Conservation (phyloP, 2,797 vertebrate genomes). For the Steatocranus sp. region DNA sequence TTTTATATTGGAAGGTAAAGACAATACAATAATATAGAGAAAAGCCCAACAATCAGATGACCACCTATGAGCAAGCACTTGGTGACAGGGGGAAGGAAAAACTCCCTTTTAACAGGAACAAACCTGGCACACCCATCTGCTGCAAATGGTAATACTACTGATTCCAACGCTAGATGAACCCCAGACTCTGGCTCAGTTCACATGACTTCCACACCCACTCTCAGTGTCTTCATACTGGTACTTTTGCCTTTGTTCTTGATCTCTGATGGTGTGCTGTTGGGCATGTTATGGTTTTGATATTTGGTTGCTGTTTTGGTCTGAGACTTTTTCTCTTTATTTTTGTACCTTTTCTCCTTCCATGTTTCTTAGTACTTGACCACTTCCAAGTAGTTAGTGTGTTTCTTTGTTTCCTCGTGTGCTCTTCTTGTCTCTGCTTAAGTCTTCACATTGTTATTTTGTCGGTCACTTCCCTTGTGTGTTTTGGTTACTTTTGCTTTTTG, state of each 20-base stretch:
- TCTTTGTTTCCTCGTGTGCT: not conserved
- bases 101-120: not conserved
- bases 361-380: not conserved
- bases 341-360: not conserved
- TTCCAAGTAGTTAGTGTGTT: not conserved
- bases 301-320: not conserved
- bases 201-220: not conserved
- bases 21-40: not conserved
- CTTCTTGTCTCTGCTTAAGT: not conserved
- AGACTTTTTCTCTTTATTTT: not conserved
- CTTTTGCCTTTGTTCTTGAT: not conserved
- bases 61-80: not conserved
- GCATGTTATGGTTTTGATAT: not conserved
- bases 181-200: not conserved
- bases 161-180: not conserved
- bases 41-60: not conserved
- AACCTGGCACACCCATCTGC: not conserved
- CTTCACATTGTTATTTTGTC: not conserved
- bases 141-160: not conserved
- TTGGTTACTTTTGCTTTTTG: not conserved
- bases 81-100: not conserved
- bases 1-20: not conserved
- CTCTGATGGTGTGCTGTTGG: not conserved
- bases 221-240: not conserved
- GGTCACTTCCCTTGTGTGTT: not conserved